phyloP scores from a whole-genome alignment of 1,140 invertebrate genomes.

The Drosophila grimshawi region DNA sequence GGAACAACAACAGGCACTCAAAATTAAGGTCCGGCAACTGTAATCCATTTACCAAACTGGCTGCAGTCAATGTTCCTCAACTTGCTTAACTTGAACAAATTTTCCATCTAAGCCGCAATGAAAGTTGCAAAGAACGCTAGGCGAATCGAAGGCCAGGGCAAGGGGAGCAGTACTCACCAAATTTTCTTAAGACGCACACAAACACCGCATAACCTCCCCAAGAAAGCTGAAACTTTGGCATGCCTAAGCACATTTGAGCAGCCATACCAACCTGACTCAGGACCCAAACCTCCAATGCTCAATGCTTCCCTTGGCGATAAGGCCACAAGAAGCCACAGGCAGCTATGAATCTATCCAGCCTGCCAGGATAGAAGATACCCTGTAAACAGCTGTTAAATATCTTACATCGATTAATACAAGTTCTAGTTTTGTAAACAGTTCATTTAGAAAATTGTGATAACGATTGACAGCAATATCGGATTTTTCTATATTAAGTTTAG shows the following conservation, averaged over 20 bases:
- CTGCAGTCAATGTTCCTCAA: slow-evolving; percentile 59
- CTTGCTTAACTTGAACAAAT: slow-evolving; percentile 65
- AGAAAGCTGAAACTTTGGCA: slow-evolving; percentile 32
- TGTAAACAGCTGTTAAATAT: no score
- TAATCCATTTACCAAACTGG: slow-evolving; percentile 58
- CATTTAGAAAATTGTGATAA: no score
- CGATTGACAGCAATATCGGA: no score
- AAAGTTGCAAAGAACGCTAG: slow-evolving; percentile 44
- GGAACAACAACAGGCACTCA: background rate
- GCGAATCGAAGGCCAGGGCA: background rate
- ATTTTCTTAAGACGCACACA: slow-evolving; percentile 27
- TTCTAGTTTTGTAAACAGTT: no score
- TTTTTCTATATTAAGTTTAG: no score
- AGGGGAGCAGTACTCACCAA: slow-evolving; percentile 1
- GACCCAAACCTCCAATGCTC: slow-evolving; percentile 31
- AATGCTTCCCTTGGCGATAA: slow-evolving; percentile 28
- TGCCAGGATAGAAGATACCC: no score
- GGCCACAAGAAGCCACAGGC: slow-evolving; percentile 13
- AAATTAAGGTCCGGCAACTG: background rate
- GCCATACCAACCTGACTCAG: slow-evolving; percentile 6
- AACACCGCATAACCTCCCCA: slow-evolving; percentile 1
- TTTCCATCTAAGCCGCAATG: slow-evolving; percentile 55
- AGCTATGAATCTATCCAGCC: no score
- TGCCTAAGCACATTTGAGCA: slow-evolving; percentile 46
- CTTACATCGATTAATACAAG: no score